phyloP scores from a whole-genome alignment of 1,140 invertebrate genomes.

The Popillia japonica region DNA sequence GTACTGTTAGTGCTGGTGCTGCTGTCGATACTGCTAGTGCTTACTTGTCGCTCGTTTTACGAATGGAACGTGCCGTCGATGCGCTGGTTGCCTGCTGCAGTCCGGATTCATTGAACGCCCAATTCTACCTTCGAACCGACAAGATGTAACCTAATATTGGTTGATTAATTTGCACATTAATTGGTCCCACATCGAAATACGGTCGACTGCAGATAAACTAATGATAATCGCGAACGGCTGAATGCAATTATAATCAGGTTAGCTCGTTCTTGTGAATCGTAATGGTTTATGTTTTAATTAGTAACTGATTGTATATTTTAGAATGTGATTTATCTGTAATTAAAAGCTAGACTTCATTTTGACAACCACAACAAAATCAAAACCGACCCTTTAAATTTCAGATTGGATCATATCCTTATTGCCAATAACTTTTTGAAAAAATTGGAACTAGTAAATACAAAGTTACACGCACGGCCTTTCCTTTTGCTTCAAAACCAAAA shows the following conservation, averaged over 20 bases:
- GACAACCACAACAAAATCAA: too few species aligned
- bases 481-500: slow-evolving; percentile 26
- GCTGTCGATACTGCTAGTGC: too few species aligned
- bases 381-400: too few species aligned
- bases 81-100: too few species aligned
- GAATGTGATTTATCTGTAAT: too few species aligned
- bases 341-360: too few species aligned
- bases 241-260: not conserved
- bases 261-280: too few species aligned
- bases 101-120: not conserved
- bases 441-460: not conserved
- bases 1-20: too few species aligned
- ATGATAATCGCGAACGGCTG: not conserved
- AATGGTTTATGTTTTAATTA: too few species aligned
- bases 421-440: not conserved
- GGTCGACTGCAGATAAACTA: slow-evolving; percentile 27
- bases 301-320: too few species aligned
- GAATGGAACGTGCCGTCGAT: not conserved
- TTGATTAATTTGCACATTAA: slow-evolving; percentile 39
- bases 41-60: not conserved
- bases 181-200: slow-evolving; percentile 31
- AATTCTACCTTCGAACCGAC: slow-evolving; percentile 4
- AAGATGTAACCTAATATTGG: slow-evolving; percentile 29
- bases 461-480: not conserved
- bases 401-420: not conserved